A percentile compares a stretch with the other conserved stretches of the same genome.
phyloP scores from a whole-genome alignment of 1,140 invertebrate genomes.

The Macrotrachela quadricornifera region DNA sequence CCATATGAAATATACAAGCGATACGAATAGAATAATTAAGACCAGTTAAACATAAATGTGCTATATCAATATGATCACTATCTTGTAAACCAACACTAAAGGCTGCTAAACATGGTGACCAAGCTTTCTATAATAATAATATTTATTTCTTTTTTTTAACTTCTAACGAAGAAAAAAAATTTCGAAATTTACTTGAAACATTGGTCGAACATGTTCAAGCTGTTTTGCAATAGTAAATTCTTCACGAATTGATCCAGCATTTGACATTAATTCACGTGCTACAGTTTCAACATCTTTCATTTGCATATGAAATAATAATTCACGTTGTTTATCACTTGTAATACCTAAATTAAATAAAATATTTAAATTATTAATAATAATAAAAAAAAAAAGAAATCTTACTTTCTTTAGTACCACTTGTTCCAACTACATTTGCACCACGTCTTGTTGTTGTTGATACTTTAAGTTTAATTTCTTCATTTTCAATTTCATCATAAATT shows the following conservation, averaged over 20 bases:
- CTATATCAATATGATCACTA: constrained; percentile 84
- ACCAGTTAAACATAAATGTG: constrained; percentile 73
- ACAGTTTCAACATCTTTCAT: constrained; percentile 89
- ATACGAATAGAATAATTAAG: constrained; percentile 87
- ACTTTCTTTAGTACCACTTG: too few species aligned
- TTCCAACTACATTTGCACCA: constrained; percentile 1
- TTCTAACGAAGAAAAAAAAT: too few species aligned
- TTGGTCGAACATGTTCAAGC: constrained; percentile 85
- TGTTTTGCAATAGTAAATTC: constrained; percentile 91
- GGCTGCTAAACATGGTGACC: constrained; percentile 91
- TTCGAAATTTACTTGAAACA: constrained; percentile 76
- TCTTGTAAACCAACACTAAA: constrained; percentile 94
- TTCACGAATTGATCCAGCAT: constrained; percentile 82
- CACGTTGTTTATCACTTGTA: constrained; percentile 35
- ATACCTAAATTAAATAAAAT: background rate
- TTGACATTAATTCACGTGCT: constrained; percentile 94
- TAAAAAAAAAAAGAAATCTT: too few species aligned
- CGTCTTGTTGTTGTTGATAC: constrained; percentile 38
- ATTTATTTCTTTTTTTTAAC: too few species aligned
- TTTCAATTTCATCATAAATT: constrained; percentile 96
- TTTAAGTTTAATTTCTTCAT: constrained; percentile 98
- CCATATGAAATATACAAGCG: constrained; percentile 73
- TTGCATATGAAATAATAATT: constrained; percentile 86
- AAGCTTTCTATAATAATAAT: constrained; percentile 37
- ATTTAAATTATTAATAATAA: too few species aligned